These are phyloP conservation scores for Orestias chungarensis DNA, from an alignment of 2,797 vertebrate species.

Conservation along the genomic window DNA sequence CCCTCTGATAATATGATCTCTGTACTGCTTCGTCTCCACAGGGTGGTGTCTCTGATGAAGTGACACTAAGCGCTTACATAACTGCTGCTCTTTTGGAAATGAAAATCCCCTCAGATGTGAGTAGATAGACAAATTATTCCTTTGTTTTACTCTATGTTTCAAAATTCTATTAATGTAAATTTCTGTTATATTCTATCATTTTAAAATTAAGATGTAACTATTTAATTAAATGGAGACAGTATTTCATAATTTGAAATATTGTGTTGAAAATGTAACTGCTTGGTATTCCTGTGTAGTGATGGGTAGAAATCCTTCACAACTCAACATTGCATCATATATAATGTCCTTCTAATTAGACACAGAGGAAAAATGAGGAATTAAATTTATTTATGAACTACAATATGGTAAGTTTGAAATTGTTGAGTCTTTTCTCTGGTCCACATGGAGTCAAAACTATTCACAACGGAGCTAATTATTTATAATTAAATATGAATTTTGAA, in stretches of 20 bases:
- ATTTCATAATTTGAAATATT: too few species aligned
- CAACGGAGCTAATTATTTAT: too few species aligned
- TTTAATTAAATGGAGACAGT: too few species aligned
- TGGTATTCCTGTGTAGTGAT: too few species aligned
- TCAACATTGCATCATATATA: background rate
- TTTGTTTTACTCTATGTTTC: too few species aligned
- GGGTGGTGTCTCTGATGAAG: conserved; percentile 79
- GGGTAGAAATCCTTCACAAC: too few species aligned
- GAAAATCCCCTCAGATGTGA: conserved; percentile 45
- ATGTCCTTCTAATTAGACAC: background rate
- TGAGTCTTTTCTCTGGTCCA: too few species aligned
- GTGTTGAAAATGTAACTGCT: too few species aligned
- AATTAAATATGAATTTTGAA: too few species aligned
- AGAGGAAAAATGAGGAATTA: background rate
- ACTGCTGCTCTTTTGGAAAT: conserved; percentile 77
- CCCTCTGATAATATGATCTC: background rate
- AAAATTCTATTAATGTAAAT: background rate
- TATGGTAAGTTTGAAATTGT: too few species aligned
- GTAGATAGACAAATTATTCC: background rate
- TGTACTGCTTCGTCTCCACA: conserved; percentile 44
- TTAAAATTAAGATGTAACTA: background rate
- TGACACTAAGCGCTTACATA: conserved; percentile 78
- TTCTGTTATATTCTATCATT: background rate
- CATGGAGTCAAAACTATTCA: too few species aligned
- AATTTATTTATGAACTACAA: too few species aligned